These are phyloP conservation scores for Agrotis clavis DNA, from an alignment of 2,888 invertebrate species.

Conservation along the genomic window DNA sequence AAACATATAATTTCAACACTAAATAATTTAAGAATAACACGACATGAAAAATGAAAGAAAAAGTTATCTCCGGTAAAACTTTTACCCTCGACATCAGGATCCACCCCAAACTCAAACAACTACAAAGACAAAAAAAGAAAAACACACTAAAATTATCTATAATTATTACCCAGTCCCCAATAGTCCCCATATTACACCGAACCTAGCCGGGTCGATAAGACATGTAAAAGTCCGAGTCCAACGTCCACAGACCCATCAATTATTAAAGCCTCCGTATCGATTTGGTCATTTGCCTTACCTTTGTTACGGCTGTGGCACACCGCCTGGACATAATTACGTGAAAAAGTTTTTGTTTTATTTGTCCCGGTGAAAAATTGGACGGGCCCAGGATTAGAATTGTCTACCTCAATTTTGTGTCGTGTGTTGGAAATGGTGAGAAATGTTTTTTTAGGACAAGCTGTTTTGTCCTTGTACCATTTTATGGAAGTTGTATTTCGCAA, in stretches of 20 bases:
- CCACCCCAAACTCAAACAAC: not conserved
- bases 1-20: too few species aligned
- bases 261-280: slow-evolving; percentile 81
- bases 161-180: slow-evolving; percentile 29
- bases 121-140: slow-evolving; percentile 6
- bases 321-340: slow-evolving; percentile 43
- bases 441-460: not conserved
- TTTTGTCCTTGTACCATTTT: not conserved
- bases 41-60: not conserved
- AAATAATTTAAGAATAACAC: too few species aligned
- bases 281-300: slow-evolving; percentile 84
- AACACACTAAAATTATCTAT: slow-evolving; percentile 21
- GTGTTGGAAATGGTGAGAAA: not conserved
- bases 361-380: slow-evolving; percentile 14
- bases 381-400: slow-evolving; percentile 8
- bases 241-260: slow-evolving; percentile 63
- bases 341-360: slow-evolving; percentile 39
- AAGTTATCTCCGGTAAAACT: not conserved
- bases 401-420: not conserved
- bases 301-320: slow-evolving; percentile 68
- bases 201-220: slow-evolving; percentile 65
- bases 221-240: slow-evolving; percentile 57
- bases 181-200: slow-evolving; percentile 34
- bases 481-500: not conserved
- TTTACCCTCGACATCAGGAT: not conserved